Evolutionary conservation across 2,113 vertebrate genomes (phyloP).

Genomic region (Apteryx mantelli): DNA sequence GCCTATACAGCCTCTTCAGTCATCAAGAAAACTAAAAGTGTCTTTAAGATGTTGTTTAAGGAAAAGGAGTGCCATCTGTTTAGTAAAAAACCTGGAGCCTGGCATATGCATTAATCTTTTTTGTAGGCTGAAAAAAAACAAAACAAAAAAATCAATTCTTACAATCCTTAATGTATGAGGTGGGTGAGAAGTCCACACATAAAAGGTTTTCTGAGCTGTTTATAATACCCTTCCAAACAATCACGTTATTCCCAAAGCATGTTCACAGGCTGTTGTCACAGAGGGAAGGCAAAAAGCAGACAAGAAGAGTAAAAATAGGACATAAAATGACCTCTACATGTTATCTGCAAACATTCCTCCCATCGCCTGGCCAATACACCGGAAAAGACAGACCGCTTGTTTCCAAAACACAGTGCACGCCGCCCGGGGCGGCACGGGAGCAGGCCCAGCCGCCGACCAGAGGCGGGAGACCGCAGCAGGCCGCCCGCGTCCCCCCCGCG

Average conservation of each 20-base stretch:
- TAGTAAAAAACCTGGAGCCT: neutral
- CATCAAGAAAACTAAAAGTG: neutral
- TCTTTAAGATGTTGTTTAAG: neutral
- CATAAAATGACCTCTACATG: neutral
- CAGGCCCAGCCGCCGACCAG: neutral
- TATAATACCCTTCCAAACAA: neutral
- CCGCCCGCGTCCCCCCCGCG: no score
- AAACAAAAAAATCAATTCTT: no score
- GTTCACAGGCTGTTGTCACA: neutral
- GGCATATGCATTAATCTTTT: neutral
- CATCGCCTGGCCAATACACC: neutral
- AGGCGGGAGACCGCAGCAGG: neutral
- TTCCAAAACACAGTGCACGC: neutral
- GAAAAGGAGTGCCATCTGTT: neutral
- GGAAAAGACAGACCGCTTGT: neutral
- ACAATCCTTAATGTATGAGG: neutral
- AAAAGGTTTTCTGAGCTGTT: neutral
- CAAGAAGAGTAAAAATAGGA: neutral
- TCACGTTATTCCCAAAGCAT: neutral
- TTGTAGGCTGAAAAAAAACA: neutral
- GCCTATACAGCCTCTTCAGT: neutral
- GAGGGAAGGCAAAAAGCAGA: neutral
- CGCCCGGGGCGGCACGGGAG: neutral
- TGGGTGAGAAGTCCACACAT: neutral
- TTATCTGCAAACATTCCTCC: neutral